Evolutionary conservation across 2,888 invertebrate species (phyloP), one percentile per base, ranked within the genome.

Genomic region (Drosophila leonis): DNA sequence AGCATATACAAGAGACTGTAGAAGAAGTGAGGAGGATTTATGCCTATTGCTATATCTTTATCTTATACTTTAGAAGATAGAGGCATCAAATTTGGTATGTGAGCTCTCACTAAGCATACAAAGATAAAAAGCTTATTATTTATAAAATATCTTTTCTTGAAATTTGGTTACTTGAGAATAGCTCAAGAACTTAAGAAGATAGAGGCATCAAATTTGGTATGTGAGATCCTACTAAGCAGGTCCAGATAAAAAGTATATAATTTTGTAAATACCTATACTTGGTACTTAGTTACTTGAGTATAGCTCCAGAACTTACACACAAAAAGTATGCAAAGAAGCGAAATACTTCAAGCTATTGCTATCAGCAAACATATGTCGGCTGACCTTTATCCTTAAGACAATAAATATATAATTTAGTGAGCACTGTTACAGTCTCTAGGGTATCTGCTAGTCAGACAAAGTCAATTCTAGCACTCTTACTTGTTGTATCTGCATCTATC

Each of bases 401-500:
- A 33, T 10, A 4, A 10, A 33, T 33, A 33, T 33, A 9, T 33
- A 37, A 4, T 37, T 6, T n/a, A 15, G 37, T 6, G 37, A 6
- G 4, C 15, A n/a, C n/a, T 39, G 8, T 41, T 2, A 18, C 24
- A 3, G 8, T 4, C 4, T 15, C n/a, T 2, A 9, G 51, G 51
- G 51, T 52, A 24, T 52, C 5, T 35, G 24, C 0, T 2, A 24
- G 33, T 35, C 13, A 18, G 31, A 18, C 49, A 15, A 1, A 9
- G 20, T 8, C 15, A 35, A 7, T 9, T 3, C 4, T 12, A 4
- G 33, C 18, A 49, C 1, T 33, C 9, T 33, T 20, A 20, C 49
- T 49, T 49, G 42, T 13, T 48, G 48, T 69, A 42, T 24, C 18
- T 56, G 61, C 62, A 56, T 54, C 35, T 63, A 35, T 31, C 12